Conservation (phyloP, 1,140 invertebrate species). For the Heliconius congener region DNA sequence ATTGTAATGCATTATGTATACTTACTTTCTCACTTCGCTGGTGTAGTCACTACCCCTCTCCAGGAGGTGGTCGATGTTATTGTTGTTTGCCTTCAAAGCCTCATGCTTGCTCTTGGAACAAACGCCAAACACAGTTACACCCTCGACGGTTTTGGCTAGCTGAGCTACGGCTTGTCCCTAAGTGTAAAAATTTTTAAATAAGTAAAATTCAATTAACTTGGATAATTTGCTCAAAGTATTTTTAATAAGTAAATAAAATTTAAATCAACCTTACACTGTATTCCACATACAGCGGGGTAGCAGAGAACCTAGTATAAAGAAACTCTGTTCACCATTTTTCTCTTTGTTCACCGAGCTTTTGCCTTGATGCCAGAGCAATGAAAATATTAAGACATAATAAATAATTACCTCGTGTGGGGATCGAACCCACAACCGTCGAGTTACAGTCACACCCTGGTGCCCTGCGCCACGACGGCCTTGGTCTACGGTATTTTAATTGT, state of each 20-base stretch:
- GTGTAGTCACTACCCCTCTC: conserved; percentile 90
- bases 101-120: conserved; percentile 93
- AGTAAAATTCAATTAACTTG: neutral
- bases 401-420: no score
- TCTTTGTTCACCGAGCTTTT: no score
- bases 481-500: neutral
- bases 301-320: no score
- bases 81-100: conserved; percentile 86
- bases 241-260: neutral
- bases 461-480: no score
- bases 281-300: no score
- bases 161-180: conserved; percentile 93
- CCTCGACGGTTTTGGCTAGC: conserved; percentile 89
- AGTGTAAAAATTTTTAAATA: neutral
- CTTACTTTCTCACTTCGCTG: conserved; percentile 92
- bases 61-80: conserved; percentile 88
- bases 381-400: no score
- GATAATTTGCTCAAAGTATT: neutral
- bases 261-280: neutral
- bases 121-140: conserved; percentile 92
- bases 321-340: no score
- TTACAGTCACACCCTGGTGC: no score
- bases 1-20: conserved; percentile 16
- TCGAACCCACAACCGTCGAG: no score
- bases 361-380: no score